Evolutionary conservation across 2,888 invertebrate genomes (phyloP).

Genomic region (Agelastica alni): DNA sequence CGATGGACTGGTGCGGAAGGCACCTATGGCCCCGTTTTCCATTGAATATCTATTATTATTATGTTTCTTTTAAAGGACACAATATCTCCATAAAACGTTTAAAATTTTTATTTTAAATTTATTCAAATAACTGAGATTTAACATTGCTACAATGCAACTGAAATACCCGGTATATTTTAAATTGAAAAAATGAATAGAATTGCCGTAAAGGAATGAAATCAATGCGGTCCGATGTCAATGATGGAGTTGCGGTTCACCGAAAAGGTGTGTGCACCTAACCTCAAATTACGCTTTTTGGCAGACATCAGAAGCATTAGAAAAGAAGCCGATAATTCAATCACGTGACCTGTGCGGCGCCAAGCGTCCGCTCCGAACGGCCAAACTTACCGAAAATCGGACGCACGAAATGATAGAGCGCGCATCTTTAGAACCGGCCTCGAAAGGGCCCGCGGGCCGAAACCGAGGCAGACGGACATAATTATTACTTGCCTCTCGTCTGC

Average conservation of each 20-base stretch:
- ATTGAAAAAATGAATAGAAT: no score
- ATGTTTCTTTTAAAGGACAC: no score
- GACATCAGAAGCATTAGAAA: slow-evolving; percentile 23
- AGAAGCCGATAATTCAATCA: slow-evolving; percentile 3
- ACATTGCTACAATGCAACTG: no score
- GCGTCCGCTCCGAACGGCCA: slow-evolving; percentile 12
- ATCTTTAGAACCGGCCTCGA: slow-evolving; percentile 32
- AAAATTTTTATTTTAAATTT: no score
- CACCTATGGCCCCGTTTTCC: no score
- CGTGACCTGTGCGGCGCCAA: slow-evolving; percentile 18
- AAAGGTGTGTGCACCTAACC: slow-evolving; percentile 9
- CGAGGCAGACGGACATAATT: slow-evolving; percentile 51
- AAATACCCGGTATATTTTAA: no score
- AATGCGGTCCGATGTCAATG: no score
- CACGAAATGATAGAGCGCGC: slow-evolving; percentile 54
- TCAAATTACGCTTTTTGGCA: slow-evolving; percentile 22
- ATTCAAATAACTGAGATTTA: no score
- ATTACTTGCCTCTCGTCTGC: slow-evolving; percentile 49
- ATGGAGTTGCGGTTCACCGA: slow-evolving; percentile 16
- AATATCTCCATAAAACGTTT: no score
- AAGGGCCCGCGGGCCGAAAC: slow-evolving; percentile 37
- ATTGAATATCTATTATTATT: no score
- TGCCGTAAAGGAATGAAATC: no score
- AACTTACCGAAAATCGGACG: slow-evolving; percentile 46
- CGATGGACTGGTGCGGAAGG: no score